Evolutionary conservation across 1,140 invertebrate species (phyloP).

Genomic region (Lethocerus indicus): DNA sequence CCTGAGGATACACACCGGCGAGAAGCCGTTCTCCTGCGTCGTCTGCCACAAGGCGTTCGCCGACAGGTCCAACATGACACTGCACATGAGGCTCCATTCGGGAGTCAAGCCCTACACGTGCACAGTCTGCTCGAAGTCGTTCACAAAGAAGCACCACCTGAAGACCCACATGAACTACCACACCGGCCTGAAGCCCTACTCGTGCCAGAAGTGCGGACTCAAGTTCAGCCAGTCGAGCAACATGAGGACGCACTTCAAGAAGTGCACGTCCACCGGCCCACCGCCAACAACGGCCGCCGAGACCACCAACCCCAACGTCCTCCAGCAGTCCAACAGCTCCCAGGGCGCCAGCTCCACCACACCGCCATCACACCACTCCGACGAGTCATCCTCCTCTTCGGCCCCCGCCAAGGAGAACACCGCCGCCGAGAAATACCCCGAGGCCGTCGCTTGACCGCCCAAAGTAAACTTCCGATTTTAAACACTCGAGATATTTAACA

Average conservation of each 20-base stretch:
- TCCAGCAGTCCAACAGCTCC: neutral
- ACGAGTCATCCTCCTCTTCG: too few species aligned
- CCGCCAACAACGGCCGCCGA: neutral
- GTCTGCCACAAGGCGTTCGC: slow-evolving; percentile 58
- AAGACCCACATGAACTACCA: slow-evolving; percentile 46
- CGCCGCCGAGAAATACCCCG: too few species aligned
- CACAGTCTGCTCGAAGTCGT: slow-evolving; percentile 64
- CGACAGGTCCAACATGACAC: slow-evolving; percentile 64
- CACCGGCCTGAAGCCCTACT: slow-evolving; percentile 32
- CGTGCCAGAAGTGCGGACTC: slow-evolving; percentile 30
- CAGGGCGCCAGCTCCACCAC: neutral
- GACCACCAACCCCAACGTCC: neutral
- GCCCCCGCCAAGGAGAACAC: too few species aligned
- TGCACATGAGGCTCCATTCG: slow-evolving; percentile 58
- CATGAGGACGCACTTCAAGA: slow-evolving; percentile 21
- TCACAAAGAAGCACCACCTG: slow-evolving; percentile 69
- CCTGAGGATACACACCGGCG: slow-evolving; percentile 55
- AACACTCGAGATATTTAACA: too few species aligned
- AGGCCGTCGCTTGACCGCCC: too few species aligned
- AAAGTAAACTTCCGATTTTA: too few species aligned
- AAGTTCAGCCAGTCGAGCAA: slow-evolving; percentile 29
- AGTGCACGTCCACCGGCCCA: slow-evolving; percentile 11
- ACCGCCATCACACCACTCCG: too few species aligned
- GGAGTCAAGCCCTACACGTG: slow-evolving; percentile 78
- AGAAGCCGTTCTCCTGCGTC: slow-evolving; percentile 53